Percentiles rank a stretch among this genome's conserved stretches.
Evolutionary conservation across 2,113 vertebrate genomes (phyloP).

Genomic region (Tympanuchus pallidicinctus): DNA sequence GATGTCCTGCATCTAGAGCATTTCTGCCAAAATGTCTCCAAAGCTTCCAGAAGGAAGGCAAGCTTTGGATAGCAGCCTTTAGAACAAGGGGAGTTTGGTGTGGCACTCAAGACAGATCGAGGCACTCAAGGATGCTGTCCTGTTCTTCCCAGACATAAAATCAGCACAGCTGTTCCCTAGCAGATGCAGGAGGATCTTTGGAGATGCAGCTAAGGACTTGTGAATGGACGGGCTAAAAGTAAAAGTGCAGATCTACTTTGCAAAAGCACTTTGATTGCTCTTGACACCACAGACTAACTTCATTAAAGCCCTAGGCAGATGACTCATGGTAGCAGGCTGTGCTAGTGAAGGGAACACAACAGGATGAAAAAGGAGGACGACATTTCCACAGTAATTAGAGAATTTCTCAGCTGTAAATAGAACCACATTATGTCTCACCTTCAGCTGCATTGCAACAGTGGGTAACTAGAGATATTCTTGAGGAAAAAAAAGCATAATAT

Average conservation of each 20-base stretch:
- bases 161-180: not conserved
- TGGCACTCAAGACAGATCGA: not conserved
- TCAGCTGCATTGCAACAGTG: not conserved
- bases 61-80: not conserved
- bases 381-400: not conserved
- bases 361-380: not conserved
- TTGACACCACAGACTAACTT: conserved; percentile 21
- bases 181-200: not conserved
- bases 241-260: not conserved
- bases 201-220: not conserved
- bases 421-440: not conserved
- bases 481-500: not conserved
- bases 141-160: not conserved
- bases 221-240: conserved; percentile 15
- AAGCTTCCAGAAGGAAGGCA: not conserved
- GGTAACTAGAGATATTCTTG: not conserved
- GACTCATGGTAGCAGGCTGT: conserved; percentile 5
- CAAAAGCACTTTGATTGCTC: conserved; percentile 26
- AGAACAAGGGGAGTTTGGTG: not conserved
- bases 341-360: not conserved
- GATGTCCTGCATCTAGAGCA: not conserved
- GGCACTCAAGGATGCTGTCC: not conserved
- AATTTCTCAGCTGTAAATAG: not conserved
- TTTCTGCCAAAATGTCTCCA: not conserved
- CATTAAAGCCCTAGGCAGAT: conserved; percentile 24